Percentiles rank a stretch among this genome's conserved stretches.
Conservation (phyloP, 1,140 invertebrate species). For the Pseudomyrmex cubaensis region DNA sequence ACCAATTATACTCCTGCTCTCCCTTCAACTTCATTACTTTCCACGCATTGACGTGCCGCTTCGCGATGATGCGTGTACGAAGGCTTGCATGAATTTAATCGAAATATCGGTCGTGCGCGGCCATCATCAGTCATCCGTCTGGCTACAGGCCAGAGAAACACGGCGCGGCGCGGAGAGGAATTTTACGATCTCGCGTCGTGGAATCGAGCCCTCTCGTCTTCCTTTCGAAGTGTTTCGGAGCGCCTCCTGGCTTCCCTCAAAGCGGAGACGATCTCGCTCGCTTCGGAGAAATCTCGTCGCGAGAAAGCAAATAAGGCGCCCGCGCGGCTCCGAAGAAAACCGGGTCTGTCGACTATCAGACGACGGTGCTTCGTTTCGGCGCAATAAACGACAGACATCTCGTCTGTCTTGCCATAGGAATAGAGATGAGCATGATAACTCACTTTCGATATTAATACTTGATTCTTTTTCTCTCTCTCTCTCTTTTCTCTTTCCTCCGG, state of each 20-base stretch:
- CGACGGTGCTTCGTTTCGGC: conserved; percentile 19
- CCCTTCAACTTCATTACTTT: conserved; percentile 12
- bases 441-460: not conserved
- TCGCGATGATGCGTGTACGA: conserved; percentile 14
- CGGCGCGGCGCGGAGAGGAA: conserved; percentile 1
- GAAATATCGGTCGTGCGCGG: conserved; percentile 36
- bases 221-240: conserved; percentile 12
- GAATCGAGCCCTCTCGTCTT: not conserved
- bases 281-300: conserved; percentile 67
- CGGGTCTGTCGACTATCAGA: conserved; percentile 67
- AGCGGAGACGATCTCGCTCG: conserved; percentile 38
- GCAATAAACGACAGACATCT: conserved; percentile 32
- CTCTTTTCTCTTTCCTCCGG: too few species aligned
- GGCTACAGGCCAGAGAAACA: not conserved
- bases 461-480: not conserved
- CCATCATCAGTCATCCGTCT: conserved; percentile 61
- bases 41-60: conserved; percentile 11
- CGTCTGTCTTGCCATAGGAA: not conserved
- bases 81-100: conserved; percentile 54
- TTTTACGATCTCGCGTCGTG: conserved; percentile 57
- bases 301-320: conserved; percentile 68
- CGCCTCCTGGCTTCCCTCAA: conserved; percentile 43
- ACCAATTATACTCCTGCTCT: conserved; percentile 31
- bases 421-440: not conserved
- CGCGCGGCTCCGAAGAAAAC: conserved; percentile 67